These are phyloP conservation scores for Ceratina australensis DNA, from an alignment of 1,140 invertebrate species.

Conservation along the genomic window DNA sequence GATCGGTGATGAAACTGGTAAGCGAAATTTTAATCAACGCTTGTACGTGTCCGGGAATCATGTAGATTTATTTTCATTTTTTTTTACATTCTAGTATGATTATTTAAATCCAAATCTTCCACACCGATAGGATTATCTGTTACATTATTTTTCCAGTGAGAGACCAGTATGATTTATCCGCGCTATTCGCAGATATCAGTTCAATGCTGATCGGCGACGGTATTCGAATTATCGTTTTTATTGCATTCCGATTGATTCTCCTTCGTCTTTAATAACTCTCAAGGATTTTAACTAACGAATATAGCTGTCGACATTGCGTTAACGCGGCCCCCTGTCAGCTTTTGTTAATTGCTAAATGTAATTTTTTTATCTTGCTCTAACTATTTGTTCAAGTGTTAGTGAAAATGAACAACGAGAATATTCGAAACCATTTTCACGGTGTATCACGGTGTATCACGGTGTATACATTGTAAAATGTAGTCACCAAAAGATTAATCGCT, in stretches of 20 bases:
- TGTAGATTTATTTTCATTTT: neutral
- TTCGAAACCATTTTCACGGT: neutral
- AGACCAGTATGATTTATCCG: conserved; percentile 87
- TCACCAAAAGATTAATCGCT: conserved; percentile 9
- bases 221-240: conserved; percentile 71
- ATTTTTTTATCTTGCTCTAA: conserved; percentile 28
- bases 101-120: neutral
- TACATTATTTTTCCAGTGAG: conserved; percentile 84
- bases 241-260: conserved; percentile 50
- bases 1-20: conserved; percentile 97
- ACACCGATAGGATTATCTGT: conserved; percentile 28
- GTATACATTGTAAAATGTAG: neutral
- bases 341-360: conserved; percentile 15
- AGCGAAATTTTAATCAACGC: conserved; percentile 49
- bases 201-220: conserved; percentile 86
- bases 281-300: conserved; percentile 54
- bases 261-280: conserved; percentile 41
- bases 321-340: conserved; percentile 11
- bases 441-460: neutral
- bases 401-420: conserved; percentile 2
- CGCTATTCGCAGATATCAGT: conserved; percentile 86
- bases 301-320: conserved; percentile 14
- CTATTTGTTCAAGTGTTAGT: conserved; percentile 15
- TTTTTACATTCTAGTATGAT: neutral
- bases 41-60: neutral